phyloP scores from a whole-genome alignment of 2,113 vertebrate genomes.

The Dicrurus megarhynchus region DNA sequence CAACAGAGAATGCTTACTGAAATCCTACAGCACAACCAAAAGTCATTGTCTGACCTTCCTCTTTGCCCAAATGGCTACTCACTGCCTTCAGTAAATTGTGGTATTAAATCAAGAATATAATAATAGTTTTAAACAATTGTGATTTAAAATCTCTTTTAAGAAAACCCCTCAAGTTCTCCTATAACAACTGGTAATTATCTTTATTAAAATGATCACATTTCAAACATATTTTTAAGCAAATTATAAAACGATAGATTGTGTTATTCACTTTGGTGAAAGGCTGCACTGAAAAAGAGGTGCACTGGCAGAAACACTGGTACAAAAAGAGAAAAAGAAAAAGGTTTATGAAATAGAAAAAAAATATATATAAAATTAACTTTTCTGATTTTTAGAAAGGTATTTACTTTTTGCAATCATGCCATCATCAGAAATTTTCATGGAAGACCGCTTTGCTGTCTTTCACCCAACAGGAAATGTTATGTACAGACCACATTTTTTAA shows the following conservation, averaged over 20 bases:
- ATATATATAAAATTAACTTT: accelerated
- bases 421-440: background rate
- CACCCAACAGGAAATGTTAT: background rate
- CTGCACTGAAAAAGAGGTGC: background rate
- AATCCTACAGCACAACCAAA: background rate
- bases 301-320: background rate
- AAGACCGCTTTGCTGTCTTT: background rate
- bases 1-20: background rate
- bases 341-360: background rate
- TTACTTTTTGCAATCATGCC: background rate
- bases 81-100: background rate
- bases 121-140: background rate
- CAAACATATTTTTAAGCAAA: background rate
- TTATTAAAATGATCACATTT: background rate
- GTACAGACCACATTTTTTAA: background rate
- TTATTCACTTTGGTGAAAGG: background rate
- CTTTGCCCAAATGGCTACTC: background rate
- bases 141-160: background rate
- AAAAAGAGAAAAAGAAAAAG: background rate
- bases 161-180: background rate
- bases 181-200: background rate
- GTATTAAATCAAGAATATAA: background rate
- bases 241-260: background rate
- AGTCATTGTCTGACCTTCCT: background rate
- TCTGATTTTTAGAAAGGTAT: background rate